Percentiles rank a stretch among this genome's conserved stretches.
Evolutionary conservation across 2,113 vertebrate species (phyloP).

Genomic region (Istiophorus platypterus): DNA sequence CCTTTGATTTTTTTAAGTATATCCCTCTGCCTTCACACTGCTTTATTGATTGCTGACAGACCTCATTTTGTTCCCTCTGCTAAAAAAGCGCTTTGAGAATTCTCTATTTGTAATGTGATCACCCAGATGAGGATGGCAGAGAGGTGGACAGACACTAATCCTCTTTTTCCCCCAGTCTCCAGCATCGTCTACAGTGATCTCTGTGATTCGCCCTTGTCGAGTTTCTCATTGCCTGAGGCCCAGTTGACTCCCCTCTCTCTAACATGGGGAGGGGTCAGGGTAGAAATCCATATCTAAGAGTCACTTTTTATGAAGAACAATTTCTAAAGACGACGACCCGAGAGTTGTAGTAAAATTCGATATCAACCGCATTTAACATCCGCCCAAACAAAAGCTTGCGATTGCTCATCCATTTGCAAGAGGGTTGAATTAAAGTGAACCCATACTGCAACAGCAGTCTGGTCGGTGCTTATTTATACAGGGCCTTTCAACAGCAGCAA

Average conservation of each 20-base stretch:
- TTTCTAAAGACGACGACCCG: background rate
- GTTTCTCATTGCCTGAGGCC: conserved; percentile 30
- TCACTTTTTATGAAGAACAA: conserved; percentile 39
- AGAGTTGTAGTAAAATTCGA: conserved; percentile 15
- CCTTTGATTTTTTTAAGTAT: conserved; percentile 74
- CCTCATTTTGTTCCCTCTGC: conserved; percentile 67
- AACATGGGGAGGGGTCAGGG: conserved; percentile 13
- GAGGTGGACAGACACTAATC: conserved; percentile 60
- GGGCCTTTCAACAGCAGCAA: conserved; percentile 12
- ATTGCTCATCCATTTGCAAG: conserved; percentile 10
- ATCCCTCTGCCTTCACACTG: conserved; percentile 67
- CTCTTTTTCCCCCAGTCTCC: conserved; percentile 18
- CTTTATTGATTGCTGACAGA: conserved; percentile 77
- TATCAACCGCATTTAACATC: background rate
- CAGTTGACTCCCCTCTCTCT: conserved; percentile 6
- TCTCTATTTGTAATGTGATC: conserved; percentile 70
- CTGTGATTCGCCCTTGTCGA: conserved; percentile 31
- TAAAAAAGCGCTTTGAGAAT: conserved; percentile 53
- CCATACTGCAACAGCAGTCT: background rate
- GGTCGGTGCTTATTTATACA: background rate
- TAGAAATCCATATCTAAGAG: conserved; percentile 21
- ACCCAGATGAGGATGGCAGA: conserved; percentile 56
- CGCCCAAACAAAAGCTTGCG: background rate
- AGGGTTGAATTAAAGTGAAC: conserved; percentile 16
- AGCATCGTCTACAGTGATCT: conserved; percentile 41